Base-by-base conservation (phyloP, 2,888 invertebrate genomes). In the Argyra leucocephala region DNA sequence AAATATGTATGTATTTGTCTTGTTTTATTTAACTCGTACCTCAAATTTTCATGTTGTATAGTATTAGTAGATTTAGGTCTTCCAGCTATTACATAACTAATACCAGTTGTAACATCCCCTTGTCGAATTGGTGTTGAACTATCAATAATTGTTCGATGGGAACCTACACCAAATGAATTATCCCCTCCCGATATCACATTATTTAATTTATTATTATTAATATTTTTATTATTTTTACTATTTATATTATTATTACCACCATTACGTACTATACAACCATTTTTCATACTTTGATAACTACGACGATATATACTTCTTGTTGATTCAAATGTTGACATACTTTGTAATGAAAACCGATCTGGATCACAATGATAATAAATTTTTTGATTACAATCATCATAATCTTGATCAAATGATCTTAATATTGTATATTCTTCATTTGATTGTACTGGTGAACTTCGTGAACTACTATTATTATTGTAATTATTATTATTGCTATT, bases 241-340 rank as follows among this genome's bases (percentile, higher is more conserved):
- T 31, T 7, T 57, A 22, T 6, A 59, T 3, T 59, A 59, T 23
- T 23, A 15, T 18, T 12, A 23, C 23, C 22, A 58, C 58, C 12
- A 12, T 22, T 23, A 23, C 59, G 22, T 26, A 62, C 18, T 9
- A 58, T 7, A 12, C 22, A 64, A 26, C 64, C 63, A 18, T 63
- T 64, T 9, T 62, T 60, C 59, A 65, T 67, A 62, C 65, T 67
- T 58, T 69, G 68, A 23, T 73, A 71, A 61, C 75, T 77, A n/a
- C 80, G 76, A 0, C 79, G 73, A 69, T 77, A 79, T 64, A 77
- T 78, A n/a, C n/a, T n/a, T 26, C 79, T 73, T 15, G 48, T 48
- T 10, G 31, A 31, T 67, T 80, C 78, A 64, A 80, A 79, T n/a
- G 77, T 77, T 36, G 77, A 23, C n/a, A 23, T 23, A 23, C 23